phyloP scores from a whole-genome alignment of 2,113 vertebrate genomes.

The Aleadryas rufinucha region DNA sequence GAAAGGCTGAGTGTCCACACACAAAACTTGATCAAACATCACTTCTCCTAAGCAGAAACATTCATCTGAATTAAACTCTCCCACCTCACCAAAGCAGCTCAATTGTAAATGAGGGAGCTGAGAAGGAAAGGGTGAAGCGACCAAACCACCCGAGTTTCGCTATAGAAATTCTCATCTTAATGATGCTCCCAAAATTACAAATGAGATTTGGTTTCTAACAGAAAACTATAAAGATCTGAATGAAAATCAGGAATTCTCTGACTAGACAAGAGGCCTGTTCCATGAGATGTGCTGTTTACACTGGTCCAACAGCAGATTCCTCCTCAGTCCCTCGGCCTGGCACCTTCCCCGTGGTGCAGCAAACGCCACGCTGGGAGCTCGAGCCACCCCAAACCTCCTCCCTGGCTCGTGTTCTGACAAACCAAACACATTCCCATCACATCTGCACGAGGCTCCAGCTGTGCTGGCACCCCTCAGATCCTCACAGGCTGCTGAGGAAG shows the following conservation, averaged over 20 bases:
- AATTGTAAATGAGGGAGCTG: accelerated
- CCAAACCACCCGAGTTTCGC: accelerated
- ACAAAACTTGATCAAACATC: accelerated
- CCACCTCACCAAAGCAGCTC: accelerated
- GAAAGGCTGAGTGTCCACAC: accelerated
- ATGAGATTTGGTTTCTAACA: accelerated
- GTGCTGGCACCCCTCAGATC: not conserved
- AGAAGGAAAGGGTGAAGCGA: accelerated
- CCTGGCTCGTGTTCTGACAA: accelerated
- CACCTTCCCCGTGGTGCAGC: not conserved
- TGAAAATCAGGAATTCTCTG: accelerated
- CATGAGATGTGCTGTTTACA: accelerated
- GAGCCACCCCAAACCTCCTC: not conserved
- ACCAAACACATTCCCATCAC: accelerated
- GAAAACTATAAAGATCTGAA: accelerated
- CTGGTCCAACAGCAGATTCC: not conserved
- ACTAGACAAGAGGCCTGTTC: accelerated
- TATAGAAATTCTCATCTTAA: accelerated
- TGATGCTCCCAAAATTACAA: accelerated
- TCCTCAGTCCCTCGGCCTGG: not conserved
- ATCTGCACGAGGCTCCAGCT: accelerated
- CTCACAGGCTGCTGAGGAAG: not conserved
- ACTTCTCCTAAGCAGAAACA: accelerated
- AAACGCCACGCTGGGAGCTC: accelerated
- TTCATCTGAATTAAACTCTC: accelerated